These are phyloP conservation scores for Bufo gargarizans DNA, from an alignment of 2,113 vertebrate species.

Conservation along the genomic window DNA sequence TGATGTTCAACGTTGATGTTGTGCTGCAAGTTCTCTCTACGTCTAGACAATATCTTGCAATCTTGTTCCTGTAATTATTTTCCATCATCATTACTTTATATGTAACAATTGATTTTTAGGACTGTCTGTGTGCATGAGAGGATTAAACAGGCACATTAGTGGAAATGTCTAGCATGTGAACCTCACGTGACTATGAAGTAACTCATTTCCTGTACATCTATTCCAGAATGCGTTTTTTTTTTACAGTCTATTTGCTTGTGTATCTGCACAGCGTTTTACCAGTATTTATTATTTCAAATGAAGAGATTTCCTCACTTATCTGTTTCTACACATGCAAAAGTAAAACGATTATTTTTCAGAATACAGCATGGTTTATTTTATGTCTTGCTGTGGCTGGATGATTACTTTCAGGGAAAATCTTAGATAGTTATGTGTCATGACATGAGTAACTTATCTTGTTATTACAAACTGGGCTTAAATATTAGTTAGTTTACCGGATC, in stretches of 20 bases:
- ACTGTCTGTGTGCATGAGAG: conserved; percentile 29
- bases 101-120: conserved; percentile 50
- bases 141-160: conserved; percentile 35
- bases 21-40: background rate
- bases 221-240: background rate
- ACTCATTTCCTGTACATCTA: background rate
- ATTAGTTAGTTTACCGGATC: conserved; percentile 10
- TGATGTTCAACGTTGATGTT: conserved; percentile 19
- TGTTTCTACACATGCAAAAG: conserved; percentile 37
- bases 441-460: conserved; percentile 39
- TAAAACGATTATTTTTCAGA: conserved; percentile 16
- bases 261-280: conserved; percentile 4
- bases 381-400: background rate
- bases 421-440: conserved; percentile 22
- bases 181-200: background rate
- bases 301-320: conserved; percentile 1
- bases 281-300: background rate
- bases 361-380: conserved; percentile 8
- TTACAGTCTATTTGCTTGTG: background rate
- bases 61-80: conserved; percentile 46
- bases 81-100: conserved; percentile 44
- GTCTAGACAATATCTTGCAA: conserved; percentile 37
- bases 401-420: background rate
- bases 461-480: conserved; percentile 20
- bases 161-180: conserved; percentile 12